A percentile compares a stretch with the other conserved stretches of the same genome.
Conservation (phyloP, 1,140 invertebrate species). For the Wiebesia pumilae region DNA sequence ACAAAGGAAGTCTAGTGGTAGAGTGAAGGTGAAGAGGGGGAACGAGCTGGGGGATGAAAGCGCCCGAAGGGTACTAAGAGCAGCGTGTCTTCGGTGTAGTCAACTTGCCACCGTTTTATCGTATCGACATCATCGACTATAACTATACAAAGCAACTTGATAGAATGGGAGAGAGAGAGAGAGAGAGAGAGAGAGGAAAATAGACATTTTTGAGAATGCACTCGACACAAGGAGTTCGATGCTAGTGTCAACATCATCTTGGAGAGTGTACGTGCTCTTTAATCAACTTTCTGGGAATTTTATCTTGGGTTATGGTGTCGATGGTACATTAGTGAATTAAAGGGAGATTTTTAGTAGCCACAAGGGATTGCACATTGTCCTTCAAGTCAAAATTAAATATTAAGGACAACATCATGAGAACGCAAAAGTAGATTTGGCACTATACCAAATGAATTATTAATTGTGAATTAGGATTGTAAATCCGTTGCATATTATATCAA, state of each 20-base stretch:
- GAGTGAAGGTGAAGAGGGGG: not conserved
- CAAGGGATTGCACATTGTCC: not conserved
- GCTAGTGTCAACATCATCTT: not conserved
- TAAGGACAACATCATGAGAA: conserved; percentile 5
- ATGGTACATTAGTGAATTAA: conserved; percentile 8
- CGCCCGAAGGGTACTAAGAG: conserved; percentile 41
- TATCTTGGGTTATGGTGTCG: not conserved
- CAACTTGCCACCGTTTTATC: conserved; percentile 49
- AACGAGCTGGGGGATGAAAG: not conserved
- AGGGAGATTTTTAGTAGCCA: conserved; percentile 14
- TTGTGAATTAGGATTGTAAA: too few relatives aligned
- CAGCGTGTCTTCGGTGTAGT: conserved; percentile 44
- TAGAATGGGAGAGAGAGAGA: not conserved
- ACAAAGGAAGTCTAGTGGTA: conserved; percentile 13
- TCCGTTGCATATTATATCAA: too few relatives aligned
- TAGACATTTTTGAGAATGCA: not conserved
- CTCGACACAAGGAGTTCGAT: conserved; percentile 16
- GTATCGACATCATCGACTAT: not conserved
- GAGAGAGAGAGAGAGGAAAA: conserved; percentile 7
- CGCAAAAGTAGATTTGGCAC: not conserved
- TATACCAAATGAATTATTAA: not conserved
- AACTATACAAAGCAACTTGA: not conserved
- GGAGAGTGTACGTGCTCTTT: not conserved
- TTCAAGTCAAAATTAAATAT: conserved; percentile 14
- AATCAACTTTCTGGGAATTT: not conserved